Base-by-base conservation (phyloP, 2,113 vertebrate species). In the Carassius gibelio region DNA sequence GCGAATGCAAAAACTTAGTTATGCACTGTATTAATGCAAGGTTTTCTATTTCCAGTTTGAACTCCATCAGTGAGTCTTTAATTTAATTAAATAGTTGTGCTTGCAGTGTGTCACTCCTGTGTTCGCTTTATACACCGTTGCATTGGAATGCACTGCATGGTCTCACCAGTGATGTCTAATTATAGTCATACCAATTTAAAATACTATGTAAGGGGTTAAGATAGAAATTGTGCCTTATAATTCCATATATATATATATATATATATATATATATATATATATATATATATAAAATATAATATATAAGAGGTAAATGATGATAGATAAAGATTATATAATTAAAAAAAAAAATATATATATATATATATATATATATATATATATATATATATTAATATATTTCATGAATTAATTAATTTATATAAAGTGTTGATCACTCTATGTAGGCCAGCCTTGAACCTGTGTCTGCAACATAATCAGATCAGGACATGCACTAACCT, bases 121-220 rank as follows among this genome's bases (percentile, higher is more conserved):
- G 5, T 52, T 52, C 3, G 14, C 0, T 42, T 42, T 52, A 4
- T 42, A 42, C 38, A 42, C 38, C 38, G 38, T 71, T 71, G 68
- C 8, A 34, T 21, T 42, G 10, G 36, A 72, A 72, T 42, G 34
- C n/a, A 26, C 5, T 72, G 34, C 26, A 72, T 42, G 69, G 69
- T 36, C 69, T 72, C 69, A 72, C 36, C 69, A 42, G 69, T 72
- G 36, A 21, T 42, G 69, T 71, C 34, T 71, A 42, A 42, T 71
- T 71, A 38, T 42, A 71, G 36, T 71, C 17, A 8, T 71, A 42
- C 68, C 15, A 21, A 38, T 45, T 45, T 10, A 45, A 45, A 45
- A 45, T 10, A 45, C 8, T 45, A 45, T 45, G 42, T 10, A 45
- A 45, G 68, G 68, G 34, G 34, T 38, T 17, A 8, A 71, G 68